Evolutionary conservation across 2,888 invertebrate genomes (phyloP).

Genomic region (Drosophila stalkeri): DNA sequence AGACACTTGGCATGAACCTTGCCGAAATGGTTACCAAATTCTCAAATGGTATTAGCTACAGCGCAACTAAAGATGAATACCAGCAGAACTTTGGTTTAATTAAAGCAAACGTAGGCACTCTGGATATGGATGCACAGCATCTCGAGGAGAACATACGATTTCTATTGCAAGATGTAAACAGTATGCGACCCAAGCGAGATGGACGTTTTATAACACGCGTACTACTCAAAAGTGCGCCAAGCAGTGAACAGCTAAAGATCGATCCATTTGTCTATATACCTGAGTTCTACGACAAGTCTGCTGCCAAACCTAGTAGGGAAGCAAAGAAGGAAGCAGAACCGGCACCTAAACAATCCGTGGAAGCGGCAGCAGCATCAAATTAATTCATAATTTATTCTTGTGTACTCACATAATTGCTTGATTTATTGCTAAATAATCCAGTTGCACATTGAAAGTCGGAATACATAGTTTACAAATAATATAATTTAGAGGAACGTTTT

Average conservation of each 20-base stretch:
- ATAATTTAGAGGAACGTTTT: constrained; percentile 20
- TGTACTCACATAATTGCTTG: constrained; percentile 42
- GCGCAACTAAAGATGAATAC: constrained; percentile 88
- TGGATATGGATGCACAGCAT: constrained; percentile 90
- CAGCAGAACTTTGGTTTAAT: constrained; percentile 90
- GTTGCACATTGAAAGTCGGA: constrained; percentile 51
- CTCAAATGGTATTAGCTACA: constrained; percentile 90
- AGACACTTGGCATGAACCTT: constrained; percentile 90
- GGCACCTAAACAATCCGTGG: constrained; percentile 12
- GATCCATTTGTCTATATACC: constrained; percentile 87
- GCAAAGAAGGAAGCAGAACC: constrained; percentile 37
- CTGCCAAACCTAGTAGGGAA: constrained; percentile 41
- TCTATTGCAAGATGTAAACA: constrained; percentile 88
- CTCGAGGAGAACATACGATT: constrained; percentile 90
- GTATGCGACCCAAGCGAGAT: constrained; percentile 88
- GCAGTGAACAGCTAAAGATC: constrained; percentile 89
- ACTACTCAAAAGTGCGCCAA: constrained; percentile 88
- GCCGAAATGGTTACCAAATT: constrained; percentile 88
- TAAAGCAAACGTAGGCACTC: constrained; percentile 89
- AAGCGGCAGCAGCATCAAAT: constrained; percentile 53
- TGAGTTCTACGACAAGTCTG: constrained; percentile 72
- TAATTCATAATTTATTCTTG: constrained; percentile 42
- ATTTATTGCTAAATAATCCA: constrained; percentile 45
- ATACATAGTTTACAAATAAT: constrained; percentile 42
- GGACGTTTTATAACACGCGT: constrained; percentile 91